Evolutionary conservation across 2,113 vertebrate genomes (phyloP).

Genomic region (Podilymbus podiceps): DNA sequence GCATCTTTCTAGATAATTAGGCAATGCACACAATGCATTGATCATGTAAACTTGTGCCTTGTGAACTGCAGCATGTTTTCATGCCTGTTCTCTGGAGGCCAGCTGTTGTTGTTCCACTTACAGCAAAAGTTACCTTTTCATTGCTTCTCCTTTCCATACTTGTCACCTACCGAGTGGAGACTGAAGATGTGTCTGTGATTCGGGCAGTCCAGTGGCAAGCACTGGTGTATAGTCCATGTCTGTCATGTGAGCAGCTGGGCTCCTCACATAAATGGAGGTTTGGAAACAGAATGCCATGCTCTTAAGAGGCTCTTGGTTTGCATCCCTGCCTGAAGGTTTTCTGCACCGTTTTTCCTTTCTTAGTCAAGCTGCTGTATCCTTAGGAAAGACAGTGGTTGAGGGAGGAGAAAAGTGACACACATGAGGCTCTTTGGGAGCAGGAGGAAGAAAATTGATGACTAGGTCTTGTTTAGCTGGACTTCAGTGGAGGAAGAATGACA

Average conservation of each 20-base stretch:
- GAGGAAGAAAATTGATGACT: background rate
- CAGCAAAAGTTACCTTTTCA: background rate
- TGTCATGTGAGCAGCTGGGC: background rate
- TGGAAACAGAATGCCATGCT: background rate
- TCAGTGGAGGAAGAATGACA: background rate
- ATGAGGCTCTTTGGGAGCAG: background rate
- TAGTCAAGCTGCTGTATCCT: background rate
- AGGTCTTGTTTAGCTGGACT: background rate
- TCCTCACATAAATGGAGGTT: background rate
- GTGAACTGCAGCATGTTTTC: background rate
- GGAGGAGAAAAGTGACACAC: background rate
- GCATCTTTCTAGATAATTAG: background rate
- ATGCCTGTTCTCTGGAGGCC: background rate
- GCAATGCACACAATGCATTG: background rate
- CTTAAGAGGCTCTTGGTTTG: background rate
- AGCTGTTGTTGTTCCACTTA: background rate
- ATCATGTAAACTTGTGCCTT: background rate
- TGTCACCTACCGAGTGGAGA: background rate
- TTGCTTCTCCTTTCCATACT: background rate
- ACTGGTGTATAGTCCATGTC: background rate
- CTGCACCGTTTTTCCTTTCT: background rate
- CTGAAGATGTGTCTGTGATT: background rate
- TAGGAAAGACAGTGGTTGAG: background rate
- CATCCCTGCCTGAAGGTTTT: background rate
- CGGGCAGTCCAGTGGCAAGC: background rate